Conservation (phyloP, 1,140 invertebrate genomes). For the Propsilocerus akamusi region DNA sequence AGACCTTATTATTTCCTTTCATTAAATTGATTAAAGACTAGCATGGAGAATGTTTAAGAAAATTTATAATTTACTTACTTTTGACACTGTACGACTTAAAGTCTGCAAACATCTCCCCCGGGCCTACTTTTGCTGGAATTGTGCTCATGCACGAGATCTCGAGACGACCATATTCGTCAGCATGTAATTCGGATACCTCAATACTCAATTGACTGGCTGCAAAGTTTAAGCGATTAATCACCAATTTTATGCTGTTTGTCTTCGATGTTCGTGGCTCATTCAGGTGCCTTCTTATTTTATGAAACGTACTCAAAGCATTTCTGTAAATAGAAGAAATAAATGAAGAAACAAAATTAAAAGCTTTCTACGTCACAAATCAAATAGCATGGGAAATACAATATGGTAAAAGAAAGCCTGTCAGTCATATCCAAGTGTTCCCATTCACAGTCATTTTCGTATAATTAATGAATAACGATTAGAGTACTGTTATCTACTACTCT, state of each 20-base stretch:
- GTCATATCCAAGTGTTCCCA: too few relatives aligned
- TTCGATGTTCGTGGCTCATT: background rate
- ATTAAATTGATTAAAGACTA: too few relatives aligned
- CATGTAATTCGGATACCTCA: constrained; percentile 35
- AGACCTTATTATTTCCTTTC: too few relatives aligned
- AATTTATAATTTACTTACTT: constrained; percentile 28
- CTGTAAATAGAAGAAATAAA: background rate
- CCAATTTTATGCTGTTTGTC: background rate
- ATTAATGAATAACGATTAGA: too few relatives aligned
- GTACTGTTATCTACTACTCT: too few relatives aligned
- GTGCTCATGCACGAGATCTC: constrained; percentile 44
- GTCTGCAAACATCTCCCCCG: constrained; percentile 44
- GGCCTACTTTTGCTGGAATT: constrained; percentile 35
- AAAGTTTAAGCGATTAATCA: background rate
- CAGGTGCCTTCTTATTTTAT: background rate
- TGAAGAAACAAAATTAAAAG: background rate
- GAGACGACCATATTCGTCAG: constrained; percentile 35
- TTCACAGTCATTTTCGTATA: too few relatives aligned
- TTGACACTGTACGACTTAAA: constrained; percentile 39
- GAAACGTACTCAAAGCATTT: background rate
- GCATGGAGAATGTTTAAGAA: background rate
- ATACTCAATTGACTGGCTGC: constrained; percentile 25
- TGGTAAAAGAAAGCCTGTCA: too few relatives aligned
- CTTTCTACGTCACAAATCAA: too few relatives aligned
- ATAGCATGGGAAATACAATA: too few relatives aligned